Percentiles rank a stretch among this genome's conserved stretches.
Evolutionary conservation across 2,113 vertebrate species (phyloP).

Genomic region (Percina caprodes): DNA sequence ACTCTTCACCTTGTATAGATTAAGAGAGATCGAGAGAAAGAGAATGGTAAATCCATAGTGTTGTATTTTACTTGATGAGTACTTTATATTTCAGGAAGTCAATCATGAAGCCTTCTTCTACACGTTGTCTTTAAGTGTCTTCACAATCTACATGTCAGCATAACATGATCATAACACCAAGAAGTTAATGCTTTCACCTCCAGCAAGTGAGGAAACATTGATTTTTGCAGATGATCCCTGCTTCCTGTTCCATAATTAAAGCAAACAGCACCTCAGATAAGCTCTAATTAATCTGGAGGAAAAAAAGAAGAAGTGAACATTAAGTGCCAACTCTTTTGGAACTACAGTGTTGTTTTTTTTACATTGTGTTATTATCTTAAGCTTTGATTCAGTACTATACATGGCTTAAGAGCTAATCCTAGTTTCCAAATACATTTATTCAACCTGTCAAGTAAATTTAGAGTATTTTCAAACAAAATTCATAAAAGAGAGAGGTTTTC

Average conservation of each 20-base stretch:
- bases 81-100: conserved; percentile 3
- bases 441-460: not conserved
- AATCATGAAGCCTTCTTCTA: conserved; percentile 19
- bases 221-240: conserved; percentile 42
- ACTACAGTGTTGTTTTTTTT: conserved; percentile 1
- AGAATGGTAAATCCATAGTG: conserved; percentile 11
- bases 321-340: conserved; percentile 7
- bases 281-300: conserved; percentile 39
- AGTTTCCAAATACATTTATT: not conserved
- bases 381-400: not conserved
- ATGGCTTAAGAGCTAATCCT: not conserved
- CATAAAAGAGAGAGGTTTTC: not conserved
- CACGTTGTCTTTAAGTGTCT: conserved; percentile 28
- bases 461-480: not conserved
- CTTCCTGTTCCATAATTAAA: conserved; percentile 63
- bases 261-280: conserved; percentile 47
- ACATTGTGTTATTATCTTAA: not conserved
- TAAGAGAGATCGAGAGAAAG: conserved; percentile 21
- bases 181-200: conserved; percentile 62
- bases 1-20: conserved; percentile 46
- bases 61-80: not conserved
- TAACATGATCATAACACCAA: conserved; percentile 38
- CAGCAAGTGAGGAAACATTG: conserved; percentile 47
- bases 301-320: conserved; percentile 8
- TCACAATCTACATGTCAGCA: conserved; percentile 42